Conservation (phyloP, 2,113 vertebrate species). For the Pteruthius melanotis region DNA sequence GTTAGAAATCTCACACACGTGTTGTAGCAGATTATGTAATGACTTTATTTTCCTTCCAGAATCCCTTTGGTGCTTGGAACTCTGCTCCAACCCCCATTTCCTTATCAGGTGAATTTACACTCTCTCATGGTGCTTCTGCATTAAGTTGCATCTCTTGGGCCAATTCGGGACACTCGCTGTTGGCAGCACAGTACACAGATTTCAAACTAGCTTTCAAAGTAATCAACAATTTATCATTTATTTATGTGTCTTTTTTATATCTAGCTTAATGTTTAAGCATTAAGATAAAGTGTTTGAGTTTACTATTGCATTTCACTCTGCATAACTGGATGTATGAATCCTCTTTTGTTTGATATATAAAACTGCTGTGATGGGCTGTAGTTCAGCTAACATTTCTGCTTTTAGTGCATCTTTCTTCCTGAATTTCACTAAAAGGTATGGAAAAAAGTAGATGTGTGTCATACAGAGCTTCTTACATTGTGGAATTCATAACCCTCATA, state of each 20-base stretch:
- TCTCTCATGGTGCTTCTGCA: neutral
- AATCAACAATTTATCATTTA: conserved; percentile 52
- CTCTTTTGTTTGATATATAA: conserved; percentile 1
- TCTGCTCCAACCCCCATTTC: neutral
- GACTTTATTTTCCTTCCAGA: neutral
- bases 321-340: neutral
- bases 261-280: conserved; percentile 17
- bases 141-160: neutral
- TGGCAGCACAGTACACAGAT: neutral
- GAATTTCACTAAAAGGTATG: neutral
- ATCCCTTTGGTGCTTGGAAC: neutral
- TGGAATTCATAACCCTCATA: neutral
- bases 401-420: neutral
- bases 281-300: neutral
- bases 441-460: neutral
- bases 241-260: conserved; percentile 41
- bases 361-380: neutral
- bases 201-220: conserved; percentile 34
- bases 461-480: neutral
- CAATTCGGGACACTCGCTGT: conserved; percentile 1
- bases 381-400: neutral
- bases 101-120: neutral
- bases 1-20: neutral
- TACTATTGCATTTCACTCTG: conserved; percentile 6
- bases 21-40: neutral